These are phyloP conservation scores for Platycheirus albimanus DNA, from an alignment of 2,888 invertebrate genomes.

Conservation along the genomic window DNA sequence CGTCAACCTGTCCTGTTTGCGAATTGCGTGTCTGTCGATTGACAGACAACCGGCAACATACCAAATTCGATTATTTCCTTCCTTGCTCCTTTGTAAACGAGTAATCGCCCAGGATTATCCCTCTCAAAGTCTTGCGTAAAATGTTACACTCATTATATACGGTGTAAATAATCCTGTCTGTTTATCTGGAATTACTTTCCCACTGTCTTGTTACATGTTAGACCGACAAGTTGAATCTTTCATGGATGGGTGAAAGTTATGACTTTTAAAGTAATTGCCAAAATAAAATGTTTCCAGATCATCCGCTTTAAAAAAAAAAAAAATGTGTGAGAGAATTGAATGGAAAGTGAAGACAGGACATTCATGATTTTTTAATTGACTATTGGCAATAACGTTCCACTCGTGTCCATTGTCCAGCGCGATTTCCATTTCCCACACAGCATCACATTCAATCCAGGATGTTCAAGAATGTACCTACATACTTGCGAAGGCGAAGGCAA, in stretches of 20 bases:
- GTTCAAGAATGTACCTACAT: background rate
- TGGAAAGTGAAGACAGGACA: slow-evolving; percentile 50
- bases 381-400: slow-evolving; percentile 3
- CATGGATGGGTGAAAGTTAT: slow-evolving; percentile 67
- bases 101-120: slow-evolving; percentile 46
- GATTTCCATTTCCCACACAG: slow-evolving; percentile 8
- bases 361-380: slow-evolving; percentile 47
- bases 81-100: slow-evolving; percentile 10
- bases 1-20: slow-evolving; percentile 69
- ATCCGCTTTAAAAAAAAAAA: background rate
- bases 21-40: slow-evolving; percentile 66
- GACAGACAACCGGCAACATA: slow-evolving; percentile 65
- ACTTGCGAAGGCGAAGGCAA: slow-evolving; percentile 4
- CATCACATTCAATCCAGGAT: slow-evolving; percentile 17
- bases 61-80: slow-evolving; percentile 50
- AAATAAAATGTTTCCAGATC: slow-evolving; percentile 9
- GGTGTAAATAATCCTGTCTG: slow-evolving; percentile 54
- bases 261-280: slow-evolving; percentile 52
- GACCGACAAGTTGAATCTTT: slow-evolving; percentile 32
- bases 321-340: slow-evolving; percentile 14
- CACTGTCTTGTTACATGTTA: slow-evolving; percentile 59
- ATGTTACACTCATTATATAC: slow-evolving; percentile 12
- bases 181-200: slow-evolving; percentile 44
- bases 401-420: background rate
- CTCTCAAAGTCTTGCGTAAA: slow-evolving; percentile 42